Evolutionary conservation across 2,797 vertebrate species (phyloP).

Genomic region (Enteromius thamalakanensis): DNA sequence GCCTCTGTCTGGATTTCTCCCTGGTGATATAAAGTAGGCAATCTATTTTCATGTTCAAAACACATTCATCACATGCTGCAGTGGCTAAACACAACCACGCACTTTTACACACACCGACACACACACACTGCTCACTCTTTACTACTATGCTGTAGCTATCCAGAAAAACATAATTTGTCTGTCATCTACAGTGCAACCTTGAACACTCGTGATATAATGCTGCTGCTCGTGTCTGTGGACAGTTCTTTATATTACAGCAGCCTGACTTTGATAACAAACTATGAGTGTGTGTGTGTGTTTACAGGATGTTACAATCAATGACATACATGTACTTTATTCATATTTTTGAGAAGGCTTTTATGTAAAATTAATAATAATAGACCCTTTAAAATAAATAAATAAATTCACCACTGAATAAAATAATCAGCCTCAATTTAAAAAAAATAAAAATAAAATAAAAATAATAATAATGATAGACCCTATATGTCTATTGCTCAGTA

Average conservation of each 20-base stretch:
- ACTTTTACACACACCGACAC: not conserved
- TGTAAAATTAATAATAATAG: not conserved
- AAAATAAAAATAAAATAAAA: too few relatives aligned
- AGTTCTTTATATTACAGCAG: not conserved
- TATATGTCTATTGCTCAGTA: not conserved
- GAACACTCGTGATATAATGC: slow-evolving; percentile 2
- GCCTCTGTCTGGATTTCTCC: slow-evolving; percentile 11
- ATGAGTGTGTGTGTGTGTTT: not conserved
- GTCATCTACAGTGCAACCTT: slow-evolving; percentile 25
- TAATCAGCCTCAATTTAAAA: too few relatives aligned
- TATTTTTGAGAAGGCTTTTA: not conserved
- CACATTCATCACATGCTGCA: slow-evolving; percentile 37
- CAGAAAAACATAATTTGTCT: slow-evolving; percentile 7
- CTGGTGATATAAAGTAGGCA: slow-evolving; percentile 30
- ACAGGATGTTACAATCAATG: slow-evolving; percentile 3
- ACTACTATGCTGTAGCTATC: slow-evolving; percentile 4
- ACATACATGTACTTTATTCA: not conserved
- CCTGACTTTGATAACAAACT: not conserved
- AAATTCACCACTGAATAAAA: too few relatives aligned
- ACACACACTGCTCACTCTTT: slow-evolving; percentile 11
- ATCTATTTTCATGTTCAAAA: slow-evolving; percentile 31
- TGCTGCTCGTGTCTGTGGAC: not conserved
- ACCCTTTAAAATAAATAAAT: not conserved
- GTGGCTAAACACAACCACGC: slow-evolving; percentile 12
- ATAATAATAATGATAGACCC: not conserved